phyloP scores from a whole-genome alignment of 2,113 vertebrate species.

The Pungitius pungitius region DNA sequence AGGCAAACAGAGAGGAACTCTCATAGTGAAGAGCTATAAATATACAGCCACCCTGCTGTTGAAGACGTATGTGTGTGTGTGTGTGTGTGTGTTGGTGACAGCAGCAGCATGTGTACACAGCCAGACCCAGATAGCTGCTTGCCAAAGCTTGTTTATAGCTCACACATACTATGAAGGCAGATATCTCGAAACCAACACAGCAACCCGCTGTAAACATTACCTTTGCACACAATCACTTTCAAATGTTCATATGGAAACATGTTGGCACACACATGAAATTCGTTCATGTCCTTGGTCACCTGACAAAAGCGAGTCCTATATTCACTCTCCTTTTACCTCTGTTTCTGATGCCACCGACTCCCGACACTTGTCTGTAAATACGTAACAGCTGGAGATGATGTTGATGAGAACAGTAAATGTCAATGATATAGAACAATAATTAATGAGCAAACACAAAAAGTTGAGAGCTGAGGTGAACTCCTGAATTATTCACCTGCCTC shows the following conservation, averaged over 20 bases:
- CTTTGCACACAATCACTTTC: background rate
- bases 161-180: constrained; percentile 16
- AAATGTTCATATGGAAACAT: background rate
- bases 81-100: constrained; percentile 11
- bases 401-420: background rate
- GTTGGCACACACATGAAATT: background rate
- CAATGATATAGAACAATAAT: too few relatives aligned
- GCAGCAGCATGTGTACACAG: constrained; percentile 22
- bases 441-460: background rate
- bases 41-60: constrained; percentile 40
- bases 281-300: background rate
- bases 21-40: constrained; percentile 48
- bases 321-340: background rate
- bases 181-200: background rate
- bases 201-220: background rate
- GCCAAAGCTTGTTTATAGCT: constrained; percentile 35
- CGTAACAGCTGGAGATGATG: background rate
- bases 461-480: background rate
- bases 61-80: constrained; percentile 14
- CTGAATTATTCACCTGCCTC: too few relatives aligned
- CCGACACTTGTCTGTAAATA: background rate
- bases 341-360: background rate
- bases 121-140: constrained; percentile 45
- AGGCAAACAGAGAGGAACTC: constrained; percentile 39
- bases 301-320: background rate